Base-by-base conservation (phyloP, 2,113 vertebrate species). In the Synodontis membranacea region DNA sequence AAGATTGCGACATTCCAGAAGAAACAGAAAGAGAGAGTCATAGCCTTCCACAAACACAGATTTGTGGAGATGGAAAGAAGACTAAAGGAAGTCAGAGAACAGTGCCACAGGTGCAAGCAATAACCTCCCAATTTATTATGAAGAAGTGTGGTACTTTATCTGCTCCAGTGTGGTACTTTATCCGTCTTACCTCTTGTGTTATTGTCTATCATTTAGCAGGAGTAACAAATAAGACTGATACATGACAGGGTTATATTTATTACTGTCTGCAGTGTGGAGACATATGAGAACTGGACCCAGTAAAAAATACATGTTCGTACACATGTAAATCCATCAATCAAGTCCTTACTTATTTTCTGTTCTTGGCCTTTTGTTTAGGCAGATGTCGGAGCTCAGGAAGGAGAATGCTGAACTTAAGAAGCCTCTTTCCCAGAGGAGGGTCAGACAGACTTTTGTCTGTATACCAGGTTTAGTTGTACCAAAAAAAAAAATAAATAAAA, bases 1-100 rank as follows among this genome's bases (percentile, higher is more conserved):
- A 88, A 98, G 97, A 95, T 96, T 84, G 95, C 95, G 48, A 79
- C 84, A 78, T 98, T 97, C 89, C 97, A 97, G 92, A 93, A 88
- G 86, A 94, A 91, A 66, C 96, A 97, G 93, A 96, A 92, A 85
- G 94, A 96, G 85, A 93, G 94, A 66, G 92, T 95, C 48, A 91
- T 92, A 0, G 88, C 90, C 9, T 96, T 96, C 91, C 95, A 95
- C 83, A 97, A 95, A 89, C 92, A 93, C 23, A 95, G 92, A 88
- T 91, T 93, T 88, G 83, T 81, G 48, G 95, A 96, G 81, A 88
- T 95, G 86, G 96, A 97, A 90, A 91, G 90, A 86, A 92, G 86
- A 66, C 84, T 96, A 62, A 93, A 95, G 79, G 94, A 96, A 86
- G 90, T 95, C 58, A 92, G 90, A 25, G 92, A 95, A 68, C 93